Conservation (phyloP, 2,797 vertebrate genomes). For the Siniperca obscura region DNA sequence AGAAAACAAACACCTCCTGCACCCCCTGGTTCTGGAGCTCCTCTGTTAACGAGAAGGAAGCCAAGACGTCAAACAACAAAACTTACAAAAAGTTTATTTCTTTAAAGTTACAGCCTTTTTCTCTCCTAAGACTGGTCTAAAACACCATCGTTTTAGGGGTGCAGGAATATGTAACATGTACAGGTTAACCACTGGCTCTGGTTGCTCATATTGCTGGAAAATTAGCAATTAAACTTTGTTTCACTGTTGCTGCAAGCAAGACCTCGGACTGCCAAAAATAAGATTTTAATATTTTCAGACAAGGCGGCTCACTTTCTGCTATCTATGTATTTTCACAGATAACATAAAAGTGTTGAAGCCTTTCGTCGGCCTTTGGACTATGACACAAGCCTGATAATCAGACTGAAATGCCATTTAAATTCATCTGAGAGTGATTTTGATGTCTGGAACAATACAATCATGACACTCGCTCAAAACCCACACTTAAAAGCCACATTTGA, state of each 20-base stretch:
- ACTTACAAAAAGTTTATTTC: not conserved
- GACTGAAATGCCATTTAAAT: too few species aligned
- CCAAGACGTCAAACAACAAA: not conserved
- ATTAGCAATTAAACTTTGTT: not conserved
- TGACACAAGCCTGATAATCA: too few species aligned
- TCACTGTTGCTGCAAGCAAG: not conserved
- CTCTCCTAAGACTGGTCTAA: too few species aligned
- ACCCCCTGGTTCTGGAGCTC: constrained; percentile 89
- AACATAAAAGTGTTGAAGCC: not conserved
- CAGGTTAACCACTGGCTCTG: not conserved
- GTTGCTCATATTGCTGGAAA: not conserved
- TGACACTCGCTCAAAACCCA: too few species aligned
- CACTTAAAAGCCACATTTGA: not conserved
- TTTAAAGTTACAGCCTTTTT: not conserved
- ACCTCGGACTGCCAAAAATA: not conserved
- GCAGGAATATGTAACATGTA: not conserved
- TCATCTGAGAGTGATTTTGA: too few species aligned
- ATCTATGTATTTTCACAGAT: not conserved
- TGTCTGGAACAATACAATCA: too few species aligned
- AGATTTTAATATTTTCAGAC: not conserved
- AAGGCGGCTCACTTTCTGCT: not conserved
- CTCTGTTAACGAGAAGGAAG: constrained; percentile 77
- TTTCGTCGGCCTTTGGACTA: too few species aligned
- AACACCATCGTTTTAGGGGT: not conserved
- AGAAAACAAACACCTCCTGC: constrained; percentile 93